Evolutionary conservation across 2,888 invertebrate genomes (phyloP).

Genomic region (Tigriopus californicus): DNA sequence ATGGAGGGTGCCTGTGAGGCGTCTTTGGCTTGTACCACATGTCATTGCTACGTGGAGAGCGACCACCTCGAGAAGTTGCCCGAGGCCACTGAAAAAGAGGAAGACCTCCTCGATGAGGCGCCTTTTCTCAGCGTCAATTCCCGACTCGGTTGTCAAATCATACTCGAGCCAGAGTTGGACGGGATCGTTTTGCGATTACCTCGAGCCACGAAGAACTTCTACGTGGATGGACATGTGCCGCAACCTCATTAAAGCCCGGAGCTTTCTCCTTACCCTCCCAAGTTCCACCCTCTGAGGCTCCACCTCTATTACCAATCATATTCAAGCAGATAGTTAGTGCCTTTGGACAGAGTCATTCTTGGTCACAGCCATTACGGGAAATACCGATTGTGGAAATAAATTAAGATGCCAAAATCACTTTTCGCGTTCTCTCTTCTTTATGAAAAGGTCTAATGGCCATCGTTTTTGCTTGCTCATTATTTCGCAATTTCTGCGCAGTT

Average conservation of each 20-base stretch:
- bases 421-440: too few species aligned
- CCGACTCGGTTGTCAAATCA: slow-evolving; percentile 60
- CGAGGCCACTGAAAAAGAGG: slow-evolving; percentile 72
- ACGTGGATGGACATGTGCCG: slow-evolving; percentile 93
- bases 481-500: too few species aligned
- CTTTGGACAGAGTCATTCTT: too few species aligned
- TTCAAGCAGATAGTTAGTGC: too few species aligned
- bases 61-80: slow-evolving; percentile 52
- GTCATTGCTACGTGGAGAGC: slow-evolving; percentile 79
- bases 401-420: too few species aligned
- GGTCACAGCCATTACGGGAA: too few species aligned
- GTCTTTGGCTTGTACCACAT: slow-evolving; percentile 91
- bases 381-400: too few species aligned
- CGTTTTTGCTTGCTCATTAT: too few species aligned
- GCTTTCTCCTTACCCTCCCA: too few species aligned
- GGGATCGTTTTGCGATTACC: slow-evolving; percentile 66
- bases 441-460: too few species aligned
- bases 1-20: slow-evolving; percentile 82
- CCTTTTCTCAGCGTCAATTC: slow-evolving; percentile 16
- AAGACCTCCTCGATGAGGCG: slow-evolving; percentile 73
- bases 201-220: slow-evolving; percentile 78
- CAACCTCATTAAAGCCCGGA: slow-evolving; percentile 75
- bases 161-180: slow-evolving; percentile 64
- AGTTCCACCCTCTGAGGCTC: too few species aligned
- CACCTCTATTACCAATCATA: too few species aligned